Evolutionary conservation across 2,797 vertebrate genomes (phyloP).

Genomic region (Pangasius macronema): DNA sequence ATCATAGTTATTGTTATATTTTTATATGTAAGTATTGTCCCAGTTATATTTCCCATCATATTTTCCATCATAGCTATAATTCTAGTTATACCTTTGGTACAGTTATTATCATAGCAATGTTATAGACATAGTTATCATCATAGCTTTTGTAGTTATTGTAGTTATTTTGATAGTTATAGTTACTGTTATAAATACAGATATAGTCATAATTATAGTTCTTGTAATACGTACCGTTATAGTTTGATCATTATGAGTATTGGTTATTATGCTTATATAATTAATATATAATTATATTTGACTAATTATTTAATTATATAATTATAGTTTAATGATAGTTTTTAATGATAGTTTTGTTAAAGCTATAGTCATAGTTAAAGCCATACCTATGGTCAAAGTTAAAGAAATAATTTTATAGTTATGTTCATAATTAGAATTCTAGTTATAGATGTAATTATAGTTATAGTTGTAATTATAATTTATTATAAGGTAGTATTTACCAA

Average conservation of each 20-base stretch:
- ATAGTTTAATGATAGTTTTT: neutral
- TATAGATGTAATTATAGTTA: neutral
- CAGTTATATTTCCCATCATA: neutral
- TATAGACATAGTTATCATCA: neutral
- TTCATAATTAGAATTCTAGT: neutral
- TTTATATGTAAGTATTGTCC: neutral
- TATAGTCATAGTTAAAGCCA: neutral
- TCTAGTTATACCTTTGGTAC: neutral
- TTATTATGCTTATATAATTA: neutral
- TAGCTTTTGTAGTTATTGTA: neutral
- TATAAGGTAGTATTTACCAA: neutral
- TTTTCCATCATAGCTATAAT: neutral
- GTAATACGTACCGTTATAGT: neutral
- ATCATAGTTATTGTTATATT: neutral
- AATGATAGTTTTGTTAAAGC: neutral
- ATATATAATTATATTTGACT: too few species aligned
- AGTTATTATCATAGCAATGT: neutral
- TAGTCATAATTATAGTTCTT: neutral
- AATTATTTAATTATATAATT: neutral
- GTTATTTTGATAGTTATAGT: neutral
- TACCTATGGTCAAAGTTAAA: too few species aligned
- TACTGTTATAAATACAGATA: neutral
- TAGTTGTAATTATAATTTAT: neutral
- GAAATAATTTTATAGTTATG: neutral
- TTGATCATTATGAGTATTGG: neutral